phyloP scores from a whole-genome alignment of 2,888 invertebrate genomes.

The Electrophaes corylata region DNA sequence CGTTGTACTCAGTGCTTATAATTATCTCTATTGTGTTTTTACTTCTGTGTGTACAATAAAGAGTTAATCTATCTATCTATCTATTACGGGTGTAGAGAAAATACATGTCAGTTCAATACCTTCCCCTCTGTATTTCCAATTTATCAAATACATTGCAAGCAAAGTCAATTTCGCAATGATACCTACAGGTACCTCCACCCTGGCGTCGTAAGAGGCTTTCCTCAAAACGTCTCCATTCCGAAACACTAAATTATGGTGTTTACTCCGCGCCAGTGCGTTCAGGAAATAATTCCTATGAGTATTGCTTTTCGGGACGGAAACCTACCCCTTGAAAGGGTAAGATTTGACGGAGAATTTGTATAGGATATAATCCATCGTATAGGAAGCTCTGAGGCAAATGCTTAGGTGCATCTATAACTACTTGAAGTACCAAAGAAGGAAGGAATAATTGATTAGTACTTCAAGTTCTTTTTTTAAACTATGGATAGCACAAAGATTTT shows the following conservation, averaged over 20 bases:
- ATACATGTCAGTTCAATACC: background rate
- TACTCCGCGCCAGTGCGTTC: conserved; percentile 25
- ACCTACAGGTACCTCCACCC: background rate
- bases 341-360: conserved; percentile 8
- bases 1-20: too few species aligned
- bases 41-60: too few species aligned
- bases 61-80: too few species aligned
- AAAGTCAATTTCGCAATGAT: conserved; percentile 1
- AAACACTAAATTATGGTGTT: conserved; percentile 35
- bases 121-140: background rate
- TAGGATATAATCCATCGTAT: conserved; percentile 9
- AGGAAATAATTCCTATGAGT: conserved; percentile 32
- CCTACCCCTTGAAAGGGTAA: conserved; percentile 13
- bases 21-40: too few species aligned
- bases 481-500: too few species aligned
- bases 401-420: background rate
- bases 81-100: background rate
- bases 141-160: conserved; percentile 1
- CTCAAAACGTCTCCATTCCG: conserved; percentile 20
- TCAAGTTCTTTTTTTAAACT: too few species aligned
- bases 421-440: background rate
- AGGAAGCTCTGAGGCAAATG: conserved; percentile 7
- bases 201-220: conserved; percentile 21
- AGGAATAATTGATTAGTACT: background rate
- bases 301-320: conserved; percentile 23